These are phyloP conservation scores for Ammospiza caudacuta DNA, from an alignment of 2,113 vertebrate species.

Conservation along the genomic window DNA sequence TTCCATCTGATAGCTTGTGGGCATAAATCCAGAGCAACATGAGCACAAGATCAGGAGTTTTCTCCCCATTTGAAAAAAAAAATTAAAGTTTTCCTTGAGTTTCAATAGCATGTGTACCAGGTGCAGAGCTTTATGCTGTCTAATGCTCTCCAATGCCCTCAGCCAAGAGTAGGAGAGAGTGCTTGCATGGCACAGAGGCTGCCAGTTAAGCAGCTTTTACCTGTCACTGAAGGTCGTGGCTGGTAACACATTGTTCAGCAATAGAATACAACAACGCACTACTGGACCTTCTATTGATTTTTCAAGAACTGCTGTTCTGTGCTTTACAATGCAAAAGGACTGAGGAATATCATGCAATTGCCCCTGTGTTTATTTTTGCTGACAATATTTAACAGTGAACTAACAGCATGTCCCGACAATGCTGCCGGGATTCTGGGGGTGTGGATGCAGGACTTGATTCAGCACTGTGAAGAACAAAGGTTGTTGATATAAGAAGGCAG, in stretches of 20 bases:
- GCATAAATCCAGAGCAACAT: slow-evolving; percentile 30
- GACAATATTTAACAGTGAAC: background rate
- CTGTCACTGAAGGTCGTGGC: background rate
- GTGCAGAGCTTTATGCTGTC: background rate
- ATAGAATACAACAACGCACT: background rate
- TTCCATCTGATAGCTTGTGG: slow-evolving; percentile 41
- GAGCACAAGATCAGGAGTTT: slow-evolving; percentile 18
- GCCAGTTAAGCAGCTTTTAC: background rate
- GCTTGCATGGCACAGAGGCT: background rate
- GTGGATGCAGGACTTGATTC: background rate
- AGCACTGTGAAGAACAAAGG: accelerated
- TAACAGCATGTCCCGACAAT: background rate
- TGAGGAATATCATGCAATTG: background rate
- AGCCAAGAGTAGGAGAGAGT: background rate
- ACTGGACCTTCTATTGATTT: background rate
- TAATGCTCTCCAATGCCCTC: background rate
- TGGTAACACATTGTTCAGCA: background rate
- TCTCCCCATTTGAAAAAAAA: background rate
- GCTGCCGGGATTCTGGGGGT: background rate
- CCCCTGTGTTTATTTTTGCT: background rate
- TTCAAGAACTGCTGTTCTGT: slow-evolving; percentile 14
- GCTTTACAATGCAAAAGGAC: slow-evolving; percentile 9
- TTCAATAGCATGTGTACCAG: background rate
- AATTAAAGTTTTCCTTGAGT: background rate
- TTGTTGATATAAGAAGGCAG: background rate